Percentiles rank a stretch among this genome's conserved stretches.
phyloP scores from a whole-genome alignment of 2,888 invertebrate genomes.

The Drosophila barbarae region DNA sequence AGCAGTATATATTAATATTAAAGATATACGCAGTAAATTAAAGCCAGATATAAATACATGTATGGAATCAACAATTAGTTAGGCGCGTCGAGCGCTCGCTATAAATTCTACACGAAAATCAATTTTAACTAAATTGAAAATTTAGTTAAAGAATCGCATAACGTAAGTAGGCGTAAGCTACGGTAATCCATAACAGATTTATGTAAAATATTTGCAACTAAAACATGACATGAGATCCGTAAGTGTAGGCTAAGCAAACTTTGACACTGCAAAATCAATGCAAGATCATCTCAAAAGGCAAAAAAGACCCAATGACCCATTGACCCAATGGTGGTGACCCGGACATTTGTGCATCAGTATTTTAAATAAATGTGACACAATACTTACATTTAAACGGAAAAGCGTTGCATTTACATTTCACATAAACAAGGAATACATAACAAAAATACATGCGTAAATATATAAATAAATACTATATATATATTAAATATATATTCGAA shows the following conservation, averaged over 20 bases:
- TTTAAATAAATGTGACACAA: slow-evolving; percentile 56
- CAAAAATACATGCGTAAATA: slow-evolving; percentile 43
- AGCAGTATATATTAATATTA: slow-evolving; percentile 45
- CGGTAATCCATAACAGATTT: slow-evolving; percentile 37
- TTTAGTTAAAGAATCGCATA: slow-evolving; percentile 59
- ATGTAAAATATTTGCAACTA: slow-evolving; percentile 71
- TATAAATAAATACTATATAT: slow-evolving; percentile 43
- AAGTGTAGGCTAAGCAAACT: slow-evolving; percentile 60
- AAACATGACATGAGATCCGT: slow-evolving; percentile 39
- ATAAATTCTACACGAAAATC: slow-evolving; percentile 57
- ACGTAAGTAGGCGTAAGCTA: slow-evolving; percentile 52
- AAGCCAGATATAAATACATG: slow-evolving; percentile 30
- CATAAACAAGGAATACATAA: slow-evolving; percentile 47
- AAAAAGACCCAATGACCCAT: neutral
- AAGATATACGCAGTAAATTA: slow-evolving; percentile 37
- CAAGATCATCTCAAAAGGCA: slow-evolving; percentile 33
- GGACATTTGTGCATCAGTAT: slow-evolving; percentile 57
- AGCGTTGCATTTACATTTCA: slow-evolving; percentile 70
- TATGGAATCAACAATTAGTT: slow-evolving; percentile 50
- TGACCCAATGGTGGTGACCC: slow-evolving; percentile 9
- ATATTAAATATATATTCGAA: slow-evolving; percentile 56
- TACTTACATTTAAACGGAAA: slow-evolving; percentile 48
- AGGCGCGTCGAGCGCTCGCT: slow-evolving; percentile 50
- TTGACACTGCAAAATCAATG: slow-evolving; percentile 56
- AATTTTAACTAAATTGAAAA: slow-evolving; percentile 65